Evolutionary conservation across 2,113 vertebrate species (phyloP).

Genomic region (Chamaetylas fuelleborni): DNA sequence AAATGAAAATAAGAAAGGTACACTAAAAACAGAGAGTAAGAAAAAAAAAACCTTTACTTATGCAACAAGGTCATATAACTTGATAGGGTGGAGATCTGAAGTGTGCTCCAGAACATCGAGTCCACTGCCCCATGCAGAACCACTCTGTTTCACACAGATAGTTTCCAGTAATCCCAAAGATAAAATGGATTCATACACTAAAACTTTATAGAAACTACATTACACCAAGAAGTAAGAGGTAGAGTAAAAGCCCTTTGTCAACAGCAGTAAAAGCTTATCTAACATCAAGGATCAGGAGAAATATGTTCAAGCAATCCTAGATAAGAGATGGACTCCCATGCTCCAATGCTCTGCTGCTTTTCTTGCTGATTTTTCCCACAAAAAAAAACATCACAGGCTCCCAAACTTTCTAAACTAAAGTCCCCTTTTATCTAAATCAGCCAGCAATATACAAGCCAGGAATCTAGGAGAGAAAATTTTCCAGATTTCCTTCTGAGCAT

Average conservation of each 20-base stretch:
- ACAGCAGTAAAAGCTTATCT: background rate
- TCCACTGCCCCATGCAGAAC: background rate
- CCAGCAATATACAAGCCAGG: background rate
- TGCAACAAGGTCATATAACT: background rate
- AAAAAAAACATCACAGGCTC: background rate
- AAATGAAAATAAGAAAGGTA: background rate
- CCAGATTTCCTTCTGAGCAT: background rate
- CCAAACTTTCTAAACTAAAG: background rate
- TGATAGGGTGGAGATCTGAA: background rate
- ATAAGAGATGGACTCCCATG: background rate
- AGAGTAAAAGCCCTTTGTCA: background rate
- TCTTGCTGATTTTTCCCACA: background rate
- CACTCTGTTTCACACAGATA: background rate
- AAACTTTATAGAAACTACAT: background rate
- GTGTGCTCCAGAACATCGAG: background rate
- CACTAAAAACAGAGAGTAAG: background rate
- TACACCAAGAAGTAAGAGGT: background rate
- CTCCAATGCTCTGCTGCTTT: background rate
- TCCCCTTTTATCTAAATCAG: background rate
- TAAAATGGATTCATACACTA: background rate
- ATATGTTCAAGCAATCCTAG: background rate
- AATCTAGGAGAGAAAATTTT: background rate
- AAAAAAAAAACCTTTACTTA: background rate
- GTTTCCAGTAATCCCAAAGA: background rate
- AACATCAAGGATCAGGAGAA: background rate